These are phyloP conservation scores for Dione vanillae DNA, from an alignment of 2,888 invertebrate genomes.

Conservation along the genomic window DNA sequence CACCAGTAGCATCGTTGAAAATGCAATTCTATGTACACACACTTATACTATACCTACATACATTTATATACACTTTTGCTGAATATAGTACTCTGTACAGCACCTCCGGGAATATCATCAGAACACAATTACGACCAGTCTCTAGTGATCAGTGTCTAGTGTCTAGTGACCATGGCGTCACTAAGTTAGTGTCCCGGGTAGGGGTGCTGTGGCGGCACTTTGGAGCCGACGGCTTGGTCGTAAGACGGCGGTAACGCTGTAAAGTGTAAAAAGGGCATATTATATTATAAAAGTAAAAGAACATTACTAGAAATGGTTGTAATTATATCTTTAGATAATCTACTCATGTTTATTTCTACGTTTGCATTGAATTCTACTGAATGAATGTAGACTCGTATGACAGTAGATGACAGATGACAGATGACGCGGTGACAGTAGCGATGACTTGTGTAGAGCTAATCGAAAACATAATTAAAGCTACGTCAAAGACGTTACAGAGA, in stretches of 20 bases:
- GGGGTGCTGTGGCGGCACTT: conserved; percentile 54
- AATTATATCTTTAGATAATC: no score
- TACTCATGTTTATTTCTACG: no score
- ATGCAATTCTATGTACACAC: not conserved
- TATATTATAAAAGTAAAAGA: not conserved
- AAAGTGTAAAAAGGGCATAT: conserved; percentile 31
- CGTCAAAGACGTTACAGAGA: no score
- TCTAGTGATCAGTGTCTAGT: not conserved
- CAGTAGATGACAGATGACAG: no score
- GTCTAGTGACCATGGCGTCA: conserved; percentile 8
- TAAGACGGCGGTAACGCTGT: conserved; percentile 70
- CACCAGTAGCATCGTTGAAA: not conserved
- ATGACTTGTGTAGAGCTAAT: no score
- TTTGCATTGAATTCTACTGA: no score
- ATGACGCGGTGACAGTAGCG: no score
- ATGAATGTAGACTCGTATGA: no score
- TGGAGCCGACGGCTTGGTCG: conserved; percentile 63
- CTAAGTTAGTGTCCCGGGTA: conserved; percentile 56
- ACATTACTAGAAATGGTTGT: no score
- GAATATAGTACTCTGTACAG: not conserved
- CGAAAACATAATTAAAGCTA: no score
- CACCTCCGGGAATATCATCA: not conserved
- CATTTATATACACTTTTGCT: conserved; percentile 5
- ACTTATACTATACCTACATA: not conserved
- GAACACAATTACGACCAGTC: not conserved